phyloP scores from a whole-genome alignment of 2,888 invertebrate genomes.

The Eupeodes luniger region DNA sequence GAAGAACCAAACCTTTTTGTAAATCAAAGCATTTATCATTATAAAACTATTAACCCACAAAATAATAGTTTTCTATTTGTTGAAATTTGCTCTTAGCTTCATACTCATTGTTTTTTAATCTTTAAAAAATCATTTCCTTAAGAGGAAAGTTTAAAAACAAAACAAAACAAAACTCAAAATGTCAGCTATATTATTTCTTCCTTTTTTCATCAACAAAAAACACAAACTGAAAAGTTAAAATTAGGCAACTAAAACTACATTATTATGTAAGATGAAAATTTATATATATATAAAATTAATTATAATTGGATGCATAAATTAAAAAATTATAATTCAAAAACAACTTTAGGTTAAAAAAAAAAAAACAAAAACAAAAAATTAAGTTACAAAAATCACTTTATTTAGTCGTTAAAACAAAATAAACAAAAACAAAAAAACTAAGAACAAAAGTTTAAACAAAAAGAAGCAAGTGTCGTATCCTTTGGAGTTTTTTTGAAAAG shows the following conservation, averaged over 20 bases:
- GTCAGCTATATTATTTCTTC: slow-evolving; percentile 37
- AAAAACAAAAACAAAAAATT: background rate
- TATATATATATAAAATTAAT: slow-evolving; percentile 72
- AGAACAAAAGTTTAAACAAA: slow-evolving; percentile 32
- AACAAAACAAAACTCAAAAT: slow-evolving; percentile 77
- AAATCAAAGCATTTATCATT: slow-evolving; percentile 69
- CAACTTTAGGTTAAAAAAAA: slow-evolving; percentile 75
- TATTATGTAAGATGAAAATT: slow-evolving; percentile 78
- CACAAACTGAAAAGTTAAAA: slow-evolving; percentile 76
- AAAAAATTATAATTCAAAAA: slow-evolving; percentile 30
- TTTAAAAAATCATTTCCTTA: slow-evolving; percentile 51
- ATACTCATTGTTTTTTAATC: slow-evolving; percentile 64
- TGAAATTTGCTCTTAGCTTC: slow-evolving; percentile 63
- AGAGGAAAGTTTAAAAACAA: slow-evolving; percentile 45
- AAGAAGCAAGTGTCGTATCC: slow-evolving; percentile 65
- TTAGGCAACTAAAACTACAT: slow-evolving; percentile 78
- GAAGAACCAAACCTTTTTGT: slow-evolving; percentile 63
- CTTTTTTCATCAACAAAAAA: slow-evolving; percentile 68
- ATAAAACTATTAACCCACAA: background rate
- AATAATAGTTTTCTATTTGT: slow-evolving; percentile 61
- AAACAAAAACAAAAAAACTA: slow-evolving; percentile 15
- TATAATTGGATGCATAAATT: slow-evolving; percentile 54
- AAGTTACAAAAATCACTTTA: slow-evolving; percentile 69
- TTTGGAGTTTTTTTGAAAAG: slow-evolving; percentile 68
- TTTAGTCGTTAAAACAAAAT: slow-evolving; percentile 56